Evolutionary conservation across 2,888 invertebrate genomes (phyloP).

Genomic region (Calliopum simillimum): DNA sequence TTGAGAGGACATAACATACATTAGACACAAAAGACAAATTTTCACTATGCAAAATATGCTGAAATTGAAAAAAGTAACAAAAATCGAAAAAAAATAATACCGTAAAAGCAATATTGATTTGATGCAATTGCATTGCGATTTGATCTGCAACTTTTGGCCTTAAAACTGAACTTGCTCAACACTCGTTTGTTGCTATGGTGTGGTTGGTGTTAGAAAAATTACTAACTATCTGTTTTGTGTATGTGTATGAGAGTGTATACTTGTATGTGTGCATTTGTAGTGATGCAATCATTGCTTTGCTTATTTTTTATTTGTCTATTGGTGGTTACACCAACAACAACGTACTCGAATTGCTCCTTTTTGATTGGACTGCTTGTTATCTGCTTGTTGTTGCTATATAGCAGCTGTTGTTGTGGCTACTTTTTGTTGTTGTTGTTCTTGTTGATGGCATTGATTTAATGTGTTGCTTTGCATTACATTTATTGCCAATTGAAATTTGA

Average conservation of each 20-base stretch:
- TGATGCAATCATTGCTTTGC: constrained; percentile 17
- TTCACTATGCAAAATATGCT: constrained; percentile 9
- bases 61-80: neutral
- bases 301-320: constrained; percentile 32
- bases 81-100: constrained; percentile 17
- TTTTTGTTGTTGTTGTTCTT: constrained; percentile 48
- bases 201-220: constrained; percentile 28
- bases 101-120: constrained; percentile 28
- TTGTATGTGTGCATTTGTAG: neutral
- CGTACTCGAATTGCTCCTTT: neutral
- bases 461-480: constrained; percentile 66
- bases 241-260: constrained; percentile 14
- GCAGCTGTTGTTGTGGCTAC: constrained; percentile 10
- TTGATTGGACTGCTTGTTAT: neutral
- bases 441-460: constrained; percentile 60
- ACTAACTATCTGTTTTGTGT: constrained; percentile 39
- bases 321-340: neutral
- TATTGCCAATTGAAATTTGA: constrained; percentile 66
- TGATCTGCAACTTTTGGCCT: constrained; percentile 34
- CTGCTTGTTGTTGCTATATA: neutral
- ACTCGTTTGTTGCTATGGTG: constrained; percentile 4
- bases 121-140: constrained; percentile 32
- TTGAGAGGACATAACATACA: constrained; percentile 21
- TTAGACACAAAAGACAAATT: constrained; percentile 15
- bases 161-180: constrained; percentile 20